phyloP scores from a whole-genome alignment of 2,888 invertebrate species.

The Hydropsyche betteni region DNA sequence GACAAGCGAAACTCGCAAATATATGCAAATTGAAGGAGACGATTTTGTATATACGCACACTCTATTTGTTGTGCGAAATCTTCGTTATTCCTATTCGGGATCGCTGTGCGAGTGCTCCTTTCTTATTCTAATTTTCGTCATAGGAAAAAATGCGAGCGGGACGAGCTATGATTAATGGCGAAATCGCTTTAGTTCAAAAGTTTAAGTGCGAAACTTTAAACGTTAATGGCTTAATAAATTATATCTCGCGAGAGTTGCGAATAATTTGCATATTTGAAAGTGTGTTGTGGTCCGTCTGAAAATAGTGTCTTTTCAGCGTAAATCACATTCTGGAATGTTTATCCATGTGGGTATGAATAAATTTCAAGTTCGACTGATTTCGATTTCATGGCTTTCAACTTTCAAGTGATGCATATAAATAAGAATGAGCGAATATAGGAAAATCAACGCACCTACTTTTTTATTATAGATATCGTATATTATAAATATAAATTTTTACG shows the following conservation, averaged over 20 bases:
- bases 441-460: too few relatives aligned
- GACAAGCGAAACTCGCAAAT: slow-evolving; percentile 23
- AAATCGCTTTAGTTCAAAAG: slow-evolving; percentile 15
- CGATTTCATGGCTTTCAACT: too few relatives aligned
- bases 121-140: background rate
- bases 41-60: too few relatives aligned
- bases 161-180: slow-evolving; percentile 7
- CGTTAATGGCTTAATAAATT: slow-evolving; percentile 24
- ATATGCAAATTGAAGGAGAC: slow-evolving; percentile 24
- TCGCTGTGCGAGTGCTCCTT: background rate
- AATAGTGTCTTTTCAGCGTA: background rate
- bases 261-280: background rate
- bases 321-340: too few relatives aligned
- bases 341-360: too few relatives aligned
- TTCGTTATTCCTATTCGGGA: background rate
- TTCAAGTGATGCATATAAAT: too few relatives aligned
- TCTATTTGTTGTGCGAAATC: background rate
- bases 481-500: too few relatives aligned
- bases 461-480: too few relatives aligned
- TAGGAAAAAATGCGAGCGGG: background rate
- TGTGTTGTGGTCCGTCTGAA: background rate
- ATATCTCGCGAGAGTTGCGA: background rate
- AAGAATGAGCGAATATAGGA: too few relatives aligned
- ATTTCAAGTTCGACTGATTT: too few relatives aligned
- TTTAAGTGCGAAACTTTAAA: slow-evolving; percentile 29